A percentile compares a stretch with the other conserved stretches of the same genome.
These are phyloP conservation scores for Boulengeromyrus knoepffleri DNA, from an alignment of 2,113 vertebrate species.

Conservation along the genomic window DNA sequence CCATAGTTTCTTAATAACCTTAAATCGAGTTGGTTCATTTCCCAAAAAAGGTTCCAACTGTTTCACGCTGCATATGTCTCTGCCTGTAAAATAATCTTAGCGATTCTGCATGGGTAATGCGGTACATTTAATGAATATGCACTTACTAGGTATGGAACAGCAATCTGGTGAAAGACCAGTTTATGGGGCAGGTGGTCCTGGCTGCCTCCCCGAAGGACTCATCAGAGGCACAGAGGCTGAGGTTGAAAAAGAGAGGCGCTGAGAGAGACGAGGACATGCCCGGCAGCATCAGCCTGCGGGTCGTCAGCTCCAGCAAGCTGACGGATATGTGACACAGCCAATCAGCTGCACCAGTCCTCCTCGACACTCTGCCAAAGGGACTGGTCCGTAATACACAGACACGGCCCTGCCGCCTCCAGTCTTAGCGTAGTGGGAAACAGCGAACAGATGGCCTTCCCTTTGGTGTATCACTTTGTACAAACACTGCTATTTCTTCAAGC, in stretches of 20 bases:
- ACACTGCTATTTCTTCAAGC: not conserved
- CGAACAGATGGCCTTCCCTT: not conserved
- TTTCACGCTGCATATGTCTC: not conserved
- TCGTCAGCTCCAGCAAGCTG: constrained; percentile 70
- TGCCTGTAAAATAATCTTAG: not conserved
- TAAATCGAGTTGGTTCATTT: not conserved
- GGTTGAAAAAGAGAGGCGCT: constrained; percentile 62
- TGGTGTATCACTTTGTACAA: not conserved
- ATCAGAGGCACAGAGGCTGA: constrained; percentile 57
- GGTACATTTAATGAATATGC: not conserved
- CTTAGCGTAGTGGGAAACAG: not conserved
- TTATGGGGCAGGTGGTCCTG: constrained; percentile 79
- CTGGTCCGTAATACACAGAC: not conserved
- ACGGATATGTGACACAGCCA: constrained; percentile 64
- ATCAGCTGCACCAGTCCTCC: not conserved
- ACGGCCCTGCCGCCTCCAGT: not conserved
- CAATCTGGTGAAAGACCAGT: constrained; percentile 64
- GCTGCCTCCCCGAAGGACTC: constrained; percentile 60
- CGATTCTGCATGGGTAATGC: not conserved
- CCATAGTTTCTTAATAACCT: not conserved
- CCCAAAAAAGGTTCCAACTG: not conserved
- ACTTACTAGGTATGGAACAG: constrained; percentile 78
- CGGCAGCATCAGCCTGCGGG: constrained; percentile 68
- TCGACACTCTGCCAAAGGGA: not conserved
- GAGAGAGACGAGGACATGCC: constrained; percentile 63